Base-by-base conservation (phyloP, 2,888 invertebrate species). In the Clistopyga incitator region DNA sequence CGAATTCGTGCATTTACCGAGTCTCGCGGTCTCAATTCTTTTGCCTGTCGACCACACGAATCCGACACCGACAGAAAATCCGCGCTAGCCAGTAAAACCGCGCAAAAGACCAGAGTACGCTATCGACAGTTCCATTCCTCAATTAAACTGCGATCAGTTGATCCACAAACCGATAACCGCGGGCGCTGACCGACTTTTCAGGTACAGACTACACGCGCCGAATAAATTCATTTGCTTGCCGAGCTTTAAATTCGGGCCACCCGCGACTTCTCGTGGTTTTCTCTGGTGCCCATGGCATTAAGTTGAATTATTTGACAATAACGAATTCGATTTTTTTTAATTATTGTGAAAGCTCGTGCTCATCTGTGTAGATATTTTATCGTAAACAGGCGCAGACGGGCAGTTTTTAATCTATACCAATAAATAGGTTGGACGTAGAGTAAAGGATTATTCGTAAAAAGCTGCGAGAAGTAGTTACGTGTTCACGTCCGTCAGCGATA, bases 101-200 rank as follows among this genome's bases (percentile, higher is more conserved):
- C 56, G 56, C 23, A 79, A 72, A 47, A 56, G 56, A 38, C 56
- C 54, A 25, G 64, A 72, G 38, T 50, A 20, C 25, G 42, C 50
- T 65, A 78, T 72, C 64, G 78, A 78, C 71, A 38, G 71, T 64
- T 78, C 54, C 52, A 78, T 72, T 65, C 50, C 65, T 78, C 71
- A 54, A 72, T 78, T 78, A 54, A 79, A 65, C 47, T 45, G 59
- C 59, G 45, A 77, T 59, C 68, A 54, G 68, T 68, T 68, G 68
- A 77, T 77, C 68, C 45, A 34, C 72, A 72, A 72, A 56, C 65
- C 72, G 54, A 79, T 47, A 79, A 72, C 65, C 72, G 34, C 78
- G 72, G 56, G 54, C 45, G 8, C 29, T 71, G 72, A 65, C 65
- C 78, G 56, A 79, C 23, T 65, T 79, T 72, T 54, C 34, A 65